Base-by-base conservation (phyloP, 1,140 invertebrate genomes). In the Diorhabda carinulata region DNA sequence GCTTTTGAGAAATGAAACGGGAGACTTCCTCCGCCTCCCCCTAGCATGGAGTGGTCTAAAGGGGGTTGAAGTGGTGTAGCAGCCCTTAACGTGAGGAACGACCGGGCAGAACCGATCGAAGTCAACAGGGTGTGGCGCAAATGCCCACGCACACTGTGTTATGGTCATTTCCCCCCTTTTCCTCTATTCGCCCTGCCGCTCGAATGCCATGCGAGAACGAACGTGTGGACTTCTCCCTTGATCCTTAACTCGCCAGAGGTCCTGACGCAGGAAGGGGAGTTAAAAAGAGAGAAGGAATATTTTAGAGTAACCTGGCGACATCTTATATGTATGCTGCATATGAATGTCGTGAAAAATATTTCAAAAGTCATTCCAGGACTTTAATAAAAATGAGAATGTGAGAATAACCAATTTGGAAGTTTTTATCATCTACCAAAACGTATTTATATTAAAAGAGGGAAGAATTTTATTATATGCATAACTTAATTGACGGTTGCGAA, bases 41-140 rank as follows among this genome's bases (percentile, higher is more conserved):
- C 63, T 41, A 64, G 40, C 10, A 56, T 43, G n/a, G 8, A n/a
- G 61, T 41, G 61, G 63, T 57, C 47, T 60, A 56, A 25, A 52
- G 42, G 64, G 68, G 71, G 71, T 62, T 59, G 44, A 62, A 62
- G 66, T 58, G 58, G 72, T 52, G 47, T 52, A 52, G 74, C 75
- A 69, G 73, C 76, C 77, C 74, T 76, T 76, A 72, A 77, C 73
- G 77, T 79, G 76, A 78, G 74, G 77, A 78, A 80, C 79, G 77
- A 79, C 78, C 78, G 77, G 78, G 77, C 77, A 77, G 74, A 80
- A 79, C 79, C 79, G 79, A 80, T 80, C 79, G 79, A 80, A 80
- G 77, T 61, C 72, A 74, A 66, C 72, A 75, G 79, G 79, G 79
- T 80, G 79, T 80, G 79, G 79, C 77, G 75, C 74, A 77, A 78